phyloP scores from a whole-genome alignment of 2,888 invertebrate genomes.

The Camponotus fellah region DNA sequence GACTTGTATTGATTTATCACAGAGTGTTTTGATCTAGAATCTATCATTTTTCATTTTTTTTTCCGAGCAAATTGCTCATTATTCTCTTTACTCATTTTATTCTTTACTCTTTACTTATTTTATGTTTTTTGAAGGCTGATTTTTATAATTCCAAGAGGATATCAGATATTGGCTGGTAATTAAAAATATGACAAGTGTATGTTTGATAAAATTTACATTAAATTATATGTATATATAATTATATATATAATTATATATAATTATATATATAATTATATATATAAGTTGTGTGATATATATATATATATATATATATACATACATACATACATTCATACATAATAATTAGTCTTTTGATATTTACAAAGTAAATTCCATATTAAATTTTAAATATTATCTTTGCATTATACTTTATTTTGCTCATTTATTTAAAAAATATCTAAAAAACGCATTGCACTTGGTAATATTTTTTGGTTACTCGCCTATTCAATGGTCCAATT shows the following conservation, averaged over 20 bases:
- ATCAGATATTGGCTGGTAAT: neutral
- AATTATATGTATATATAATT: neutral
- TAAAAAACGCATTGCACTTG: neutral
- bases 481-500: neutral
- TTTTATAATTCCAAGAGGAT: constrained; percentile 3
- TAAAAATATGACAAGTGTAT: constrained; percentile 30
- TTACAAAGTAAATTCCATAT: neutral
- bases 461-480: constrained; percentile 10
- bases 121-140: constrained; percentile 21
- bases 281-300: neutral
- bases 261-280: too few species aligned
- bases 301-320: neutral
- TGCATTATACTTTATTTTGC: neutral
- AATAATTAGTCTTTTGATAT: neutral
- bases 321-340: too few species aligned
- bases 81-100: neutral
- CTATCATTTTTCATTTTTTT: constrained; percentile 7
- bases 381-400: neutral
- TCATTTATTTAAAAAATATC: neutral
- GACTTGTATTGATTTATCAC: neutral
- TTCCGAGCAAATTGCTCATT: neutral
- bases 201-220: constrained; percentile 13
- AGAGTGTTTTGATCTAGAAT: neutral
- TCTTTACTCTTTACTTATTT: neutral
- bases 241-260: too few species aligned